Conservation (phyloP, 2,113 vertebrate species). For the Lepus timidus region DNA sequence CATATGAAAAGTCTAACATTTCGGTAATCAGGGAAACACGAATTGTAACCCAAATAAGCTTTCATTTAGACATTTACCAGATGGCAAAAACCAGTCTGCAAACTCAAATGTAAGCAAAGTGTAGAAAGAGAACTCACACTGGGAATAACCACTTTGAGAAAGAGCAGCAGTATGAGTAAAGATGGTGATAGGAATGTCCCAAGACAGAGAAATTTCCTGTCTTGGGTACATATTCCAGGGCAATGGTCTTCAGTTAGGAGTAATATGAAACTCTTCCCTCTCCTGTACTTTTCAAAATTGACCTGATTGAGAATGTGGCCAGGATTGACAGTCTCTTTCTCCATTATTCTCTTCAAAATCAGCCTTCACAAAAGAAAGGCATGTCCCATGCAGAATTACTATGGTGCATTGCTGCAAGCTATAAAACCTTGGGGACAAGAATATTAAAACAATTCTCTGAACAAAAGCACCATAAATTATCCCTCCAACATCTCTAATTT, state of each 20-base stretch:
- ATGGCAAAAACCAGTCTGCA: neutral
- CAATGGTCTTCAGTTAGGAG: neutral
- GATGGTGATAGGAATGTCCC: neutral
- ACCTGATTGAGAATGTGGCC: neutral
- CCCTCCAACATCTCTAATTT: neutral
- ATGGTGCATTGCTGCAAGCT: accelerated
- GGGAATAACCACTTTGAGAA: neutral
- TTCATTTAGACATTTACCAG: neutral
- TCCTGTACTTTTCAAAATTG: neutral
- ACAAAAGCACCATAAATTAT: neutral
- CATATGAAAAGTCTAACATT: neutral
- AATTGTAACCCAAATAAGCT: neutral
- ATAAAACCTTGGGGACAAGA: neutral
- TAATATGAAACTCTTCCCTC: neutral
- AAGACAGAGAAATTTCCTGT: neutral
- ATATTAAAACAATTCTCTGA: neutral
- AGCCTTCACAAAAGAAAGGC: neutral
- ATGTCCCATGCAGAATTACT: neutral
- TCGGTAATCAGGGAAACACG: slow-evolving; percentile 1
- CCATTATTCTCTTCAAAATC: neutral
- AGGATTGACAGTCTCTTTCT: neutral
- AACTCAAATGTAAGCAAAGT: neutral
- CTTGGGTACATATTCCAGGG: neutral
- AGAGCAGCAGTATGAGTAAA: neutral
- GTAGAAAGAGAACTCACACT: neutral